These are phyloP conservation scores for Ligdia adustata DNA, from an alignment of 2,888 invertebrate genomes.

Conservation along the genomic window DNA sequence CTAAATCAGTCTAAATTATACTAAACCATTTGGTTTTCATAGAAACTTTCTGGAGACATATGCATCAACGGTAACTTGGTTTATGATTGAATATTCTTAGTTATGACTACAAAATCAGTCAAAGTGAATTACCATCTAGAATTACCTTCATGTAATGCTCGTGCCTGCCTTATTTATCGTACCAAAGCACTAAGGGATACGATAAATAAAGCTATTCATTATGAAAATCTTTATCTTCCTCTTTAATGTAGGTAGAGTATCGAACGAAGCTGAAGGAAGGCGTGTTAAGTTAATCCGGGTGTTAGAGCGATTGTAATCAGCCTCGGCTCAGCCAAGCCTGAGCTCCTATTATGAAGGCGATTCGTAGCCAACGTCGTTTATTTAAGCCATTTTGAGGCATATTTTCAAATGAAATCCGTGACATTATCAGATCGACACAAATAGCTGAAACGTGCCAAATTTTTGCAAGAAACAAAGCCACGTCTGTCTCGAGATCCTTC, in stretches of 20 bases:
- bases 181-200: too few species aligned
- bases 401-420: conserved; percentile 27
- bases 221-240: conserved; percentile 5
- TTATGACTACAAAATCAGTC: too few species aligned
- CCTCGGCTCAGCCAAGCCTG: conserved; percentile 1
- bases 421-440: conserved; percentile 60
- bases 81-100: too few species aligned
- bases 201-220: too few species aligned
- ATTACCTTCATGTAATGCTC: neutral
- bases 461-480: conserved; percentile 63
- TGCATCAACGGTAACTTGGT: too few species aligned
- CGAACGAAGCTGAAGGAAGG: neutral
- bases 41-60: neutral
- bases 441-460: conserved; percentile 70
- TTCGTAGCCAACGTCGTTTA: conserved; percentile 11
- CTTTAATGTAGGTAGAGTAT: neutral
- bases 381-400: conserved; percentile 27
- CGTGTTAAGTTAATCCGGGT: conserved; percentile 11
- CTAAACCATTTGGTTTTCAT: conserved; percentile 3
- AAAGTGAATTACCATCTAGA: too few species aligned
- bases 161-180: too few species aligned
- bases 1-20: conserved; percentile 10
- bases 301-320: conserved; percentile 21
- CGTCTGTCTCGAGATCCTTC: conserved; percentile 54
- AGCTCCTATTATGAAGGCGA: conserved; percentile 13